These are phyloP conservation scores for Anoplolepis gracilipes DNA, from an alignment of 1,140 invertebrate genomes.

Conservation along the genomic window DNA sequence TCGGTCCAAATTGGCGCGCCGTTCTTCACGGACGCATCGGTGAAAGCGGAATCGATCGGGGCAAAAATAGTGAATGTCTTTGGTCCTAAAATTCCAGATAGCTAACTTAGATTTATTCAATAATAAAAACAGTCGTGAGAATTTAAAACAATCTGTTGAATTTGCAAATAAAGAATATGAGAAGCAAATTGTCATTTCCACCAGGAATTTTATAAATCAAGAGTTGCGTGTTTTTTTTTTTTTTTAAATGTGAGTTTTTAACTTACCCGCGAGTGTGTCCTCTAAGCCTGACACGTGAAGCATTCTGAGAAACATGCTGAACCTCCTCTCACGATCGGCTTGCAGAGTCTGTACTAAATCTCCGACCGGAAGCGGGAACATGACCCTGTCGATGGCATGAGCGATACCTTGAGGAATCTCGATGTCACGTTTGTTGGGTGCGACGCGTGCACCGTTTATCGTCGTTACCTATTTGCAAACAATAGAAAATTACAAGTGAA, in stretches of 20 bases:
- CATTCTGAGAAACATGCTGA: slow-evolving; percentile 92
- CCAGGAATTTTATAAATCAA: not conserved
- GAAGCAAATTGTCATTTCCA: too few species aligned
- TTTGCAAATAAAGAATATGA: not conserved
- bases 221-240: too few species aligned
- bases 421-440: slow-evolving; percentile 93
- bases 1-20: slow-evolving; percentile 86
- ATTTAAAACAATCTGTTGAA: not conserved
- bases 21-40: slow-evolving; percentile 78
- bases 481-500: not conserved
- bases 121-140: not conserved
- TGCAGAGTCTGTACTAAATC: slow-evolving; percentile 93
- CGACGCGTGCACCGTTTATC: slow-evolving; percentile 93
- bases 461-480: slow-evolving; percentile 89
- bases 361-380: slow-evolving; percentile 94
- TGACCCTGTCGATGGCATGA: slow-evolving; percentile 94
- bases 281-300: slow-evolving; percentile 91
- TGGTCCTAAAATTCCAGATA: slow-evolving; percentile 86
- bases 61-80: slow-evolving; percentile 95
- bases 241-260: not conserved
- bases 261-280: slow-evolving; percentile 90
- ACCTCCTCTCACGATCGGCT: slow-evolving; percentile 92
- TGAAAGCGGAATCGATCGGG: slow-evolving; percentile 93
- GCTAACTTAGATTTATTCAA: slow-evolving; percentile 39
- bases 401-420: slow-evolving; percentile 94